phyloP scores from a whole-genome alignment of 2,888 invertebrate genomes.

The Uropetala carovei region DNA sequence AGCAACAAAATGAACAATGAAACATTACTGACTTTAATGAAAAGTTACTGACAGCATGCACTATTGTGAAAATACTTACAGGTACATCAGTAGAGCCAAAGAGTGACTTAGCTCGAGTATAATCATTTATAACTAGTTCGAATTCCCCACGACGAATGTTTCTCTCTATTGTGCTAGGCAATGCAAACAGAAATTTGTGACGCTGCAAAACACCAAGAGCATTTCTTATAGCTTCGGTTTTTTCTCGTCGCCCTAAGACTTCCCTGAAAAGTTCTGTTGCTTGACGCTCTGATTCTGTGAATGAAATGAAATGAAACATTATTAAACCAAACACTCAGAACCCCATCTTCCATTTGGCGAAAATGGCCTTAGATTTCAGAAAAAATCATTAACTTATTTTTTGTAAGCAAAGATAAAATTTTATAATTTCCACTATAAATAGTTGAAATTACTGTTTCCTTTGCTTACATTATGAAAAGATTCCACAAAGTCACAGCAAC shows the following conservation, averaged over 20 bases:
- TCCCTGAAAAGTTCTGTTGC: slow-evolving; percentile 96
- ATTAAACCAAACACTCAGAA: not conserved
- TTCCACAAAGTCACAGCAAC: no score
- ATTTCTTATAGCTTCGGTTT: slow-evolving; percentile 96
- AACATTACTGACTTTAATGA: no score
- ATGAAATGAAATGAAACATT: slow-evolving; percentile 62
- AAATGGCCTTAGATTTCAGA: no score
- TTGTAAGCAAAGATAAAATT: no score
- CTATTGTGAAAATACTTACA: slow-evolving; percentile 74
- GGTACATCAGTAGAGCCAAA: slow-evolving; percentile 95
- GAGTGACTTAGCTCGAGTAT: slow-evolving; percentile 95
- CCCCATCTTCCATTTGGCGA: no score
- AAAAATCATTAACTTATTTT: no score
- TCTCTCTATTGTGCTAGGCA: slow-evolving; percentile 95
- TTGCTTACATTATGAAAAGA: not conserved
- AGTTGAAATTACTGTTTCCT: no score
- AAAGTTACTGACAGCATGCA: no score
- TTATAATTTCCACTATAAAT: no score
- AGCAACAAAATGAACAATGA: no score
- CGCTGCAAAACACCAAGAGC: slow-evolving; percentile 94
- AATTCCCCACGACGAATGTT: slow-evolving; percentile 97
- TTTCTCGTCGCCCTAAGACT: slow-evolving; percentile 92
- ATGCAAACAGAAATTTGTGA: slow-evolving; percentile 96
- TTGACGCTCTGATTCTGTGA: slow-evolving; percentile 89
- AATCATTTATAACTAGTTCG: slow-evolving; percentile 98